Evolutionary conservation across 53 echinoderm and acorn worm species (phyloP), one percentile per base, ranked within the genome.

Genomic region (Holothuria scabra): DNA sequence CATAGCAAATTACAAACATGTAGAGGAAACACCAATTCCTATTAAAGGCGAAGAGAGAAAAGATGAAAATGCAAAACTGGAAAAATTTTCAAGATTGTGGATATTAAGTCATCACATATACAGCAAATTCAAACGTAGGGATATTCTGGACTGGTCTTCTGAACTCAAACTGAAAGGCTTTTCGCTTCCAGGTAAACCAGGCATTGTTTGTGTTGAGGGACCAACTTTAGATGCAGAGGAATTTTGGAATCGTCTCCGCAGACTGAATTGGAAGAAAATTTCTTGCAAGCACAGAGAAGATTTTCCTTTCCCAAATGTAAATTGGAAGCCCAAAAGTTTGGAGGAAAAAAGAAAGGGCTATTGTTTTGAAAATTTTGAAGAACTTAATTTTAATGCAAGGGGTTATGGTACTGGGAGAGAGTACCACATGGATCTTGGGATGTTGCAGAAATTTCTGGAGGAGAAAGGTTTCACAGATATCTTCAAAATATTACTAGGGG

Each of bases 281-380:
- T 92, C 94, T 63, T 94, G 97, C 85, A 97, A 94, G 57, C 92
- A 97, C 75, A 88, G 97, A 67, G 97, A 97, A 48, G 97, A 97
- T 64, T 84, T 88, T 59, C 70, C 90, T 18, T 60, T 94, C 0
- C 72, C 59, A 66, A 65, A 70, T 71, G 48, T 46, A 19, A 84
- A 92, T 13, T 71, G 74, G 32, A 82, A 85, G 56, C 65, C 65
- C 28, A 81, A 37, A 22, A 48, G 38, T 18, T 46, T 83, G 7
- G 74, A 87, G 29, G 90, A 90, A 9, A 74, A 66, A 26, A 65
- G 86, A 55, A 82, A 48, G 31, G 62, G 83, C 16, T 65, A 59
- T 1, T 66, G 46, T 41, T 97, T 97, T 64, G 46, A 52, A 55
- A 90, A 88, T 8, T 97, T 97, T 84, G 90, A 94, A 65, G 97